Conservation (phyloP, 2,797 vertebrate species). For the Cichlasoma orientale region DNA sequence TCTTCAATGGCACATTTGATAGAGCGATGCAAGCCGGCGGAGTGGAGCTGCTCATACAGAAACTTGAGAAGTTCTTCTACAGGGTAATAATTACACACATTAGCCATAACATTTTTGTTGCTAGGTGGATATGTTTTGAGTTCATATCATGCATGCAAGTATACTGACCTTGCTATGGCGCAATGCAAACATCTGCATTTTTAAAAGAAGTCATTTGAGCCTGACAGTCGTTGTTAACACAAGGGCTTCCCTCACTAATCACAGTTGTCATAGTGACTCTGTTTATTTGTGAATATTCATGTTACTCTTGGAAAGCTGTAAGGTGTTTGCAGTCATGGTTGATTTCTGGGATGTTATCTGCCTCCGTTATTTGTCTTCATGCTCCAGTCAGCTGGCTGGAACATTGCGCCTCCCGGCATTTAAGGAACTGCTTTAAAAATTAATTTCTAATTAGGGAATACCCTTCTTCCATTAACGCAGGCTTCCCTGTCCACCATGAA, state of each 20-base stretch:
- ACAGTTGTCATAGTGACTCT: background rate
- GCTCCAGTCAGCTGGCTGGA: background rate
- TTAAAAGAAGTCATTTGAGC: background rate
- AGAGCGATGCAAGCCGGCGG: slow-evolving; percentile 92
- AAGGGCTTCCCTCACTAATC: background rate
- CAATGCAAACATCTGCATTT: background rate
- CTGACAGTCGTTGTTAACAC: slow-evolving; percentile 13
- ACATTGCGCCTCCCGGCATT: background rate
- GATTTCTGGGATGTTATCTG: background rate
- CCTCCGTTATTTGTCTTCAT: background rate
- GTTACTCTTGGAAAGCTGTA: background rate
- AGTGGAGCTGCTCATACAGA: slow-evolving; percentile 90
- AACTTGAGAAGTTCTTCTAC: slow-evolving; percentile 98
- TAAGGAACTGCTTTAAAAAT: slow-evolving; percentile 63
- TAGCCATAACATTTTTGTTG: background rate
- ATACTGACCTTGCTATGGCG: background rate
- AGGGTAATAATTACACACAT: slow-evolving; percentile 81
- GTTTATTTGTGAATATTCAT: background rate
- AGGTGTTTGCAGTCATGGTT: slow-evolving; percentile 14
- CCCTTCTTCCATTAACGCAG: slow-evolving; percentile 50
- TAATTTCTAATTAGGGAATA: slow-evolving; percentile 72
- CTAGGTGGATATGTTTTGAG: background rate
- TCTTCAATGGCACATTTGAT: slow-evolving; percentile 94
- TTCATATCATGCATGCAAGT: background rate
- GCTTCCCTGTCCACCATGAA: slow-evolving; percentile 59